Conservation (phyloP, 37 sponge, comb jelly and placozoan genomes). For the Ianthella basta region DNA sequence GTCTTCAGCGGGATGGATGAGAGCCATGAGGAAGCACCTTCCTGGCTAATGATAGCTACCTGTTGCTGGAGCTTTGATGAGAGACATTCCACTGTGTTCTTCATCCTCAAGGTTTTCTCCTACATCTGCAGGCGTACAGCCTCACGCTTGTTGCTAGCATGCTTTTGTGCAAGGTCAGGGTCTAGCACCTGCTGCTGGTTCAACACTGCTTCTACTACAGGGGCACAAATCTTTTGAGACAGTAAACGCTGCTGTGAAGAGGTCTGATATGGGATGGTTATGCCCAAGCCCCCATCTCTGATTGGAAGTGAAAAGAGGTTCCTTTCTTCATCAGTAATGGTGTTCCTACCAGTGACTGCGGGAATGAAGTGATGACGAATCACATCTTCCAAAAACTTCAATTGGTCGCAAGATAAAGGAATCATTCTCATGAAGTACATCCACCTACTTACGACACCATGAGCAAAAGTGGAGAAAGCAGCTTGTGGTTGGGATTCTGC, state of each 20-base stretch:
- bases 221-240: constrained; percentile 2
- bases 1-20: neutral
- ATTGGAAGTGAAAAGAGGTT: neutral
- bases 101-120: neutral
- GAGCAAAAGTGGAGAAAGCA: neutral
- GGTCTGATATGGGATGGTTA: constrained; percentile 4
- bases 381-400: constrained; percentile 5
- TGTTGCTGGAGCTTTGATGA: constrained; percentile 16
- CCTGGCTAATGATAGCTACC: neutral
- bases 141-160: neutral
- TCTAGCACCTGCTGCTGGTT: neutral
- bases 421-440: neutral
- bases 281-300: constrained; percentile 3
- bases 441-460: neutral
- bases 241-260: neutral
- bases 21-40: constrained; percentile 7
- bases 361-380: neutral
- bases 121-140: neutral
- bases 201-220: constrained; percentile 11
- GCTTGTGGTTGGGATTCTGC: constrained; percentile 17
- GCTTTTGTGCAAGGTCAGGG: neutral
- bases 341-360: neutral
- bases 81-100: neutral
- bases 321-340: constrained; percentile 9
- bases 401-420: constrained; percentile 8